phyloP scores from a whole-genome alignment of 2,888 invertebrate genomes.

The Octodonta nipae region DNA sequence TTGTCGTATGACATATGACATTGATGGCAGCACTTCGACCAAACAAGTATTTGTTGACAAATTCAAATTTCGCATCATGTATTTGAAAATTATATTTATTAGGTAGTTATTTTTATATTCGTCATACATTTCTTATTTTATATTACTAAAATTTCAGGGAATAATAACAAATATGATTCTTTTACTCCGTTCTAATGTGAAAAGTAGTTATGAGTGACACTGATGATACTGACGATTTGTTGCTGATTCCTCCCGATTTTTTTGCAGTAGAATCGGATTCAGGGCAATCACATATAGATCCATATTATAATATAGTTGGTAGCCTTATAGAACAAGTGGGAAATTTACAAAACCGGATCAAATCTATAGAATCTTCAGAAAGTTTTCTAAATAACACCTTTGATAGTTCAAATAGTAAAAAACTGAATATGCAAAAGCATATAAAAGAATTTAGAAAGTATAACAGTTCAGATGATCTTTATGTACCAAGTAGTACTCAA shows the following conservation, averaged over 20 bases:
- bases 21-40: no score
- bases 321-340: slow-evolving; percentile 50
- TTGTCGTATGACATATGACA: no score
- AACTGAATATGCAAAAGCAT: slow-evolving; percentile 11
- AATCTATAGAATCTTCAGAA: slow-evolving; percentile 36
- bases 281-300: slow-evolving; percentile 29
- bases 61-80: no score
- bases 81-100: no score
- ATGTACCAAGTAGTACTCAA: slow-evolving; percentile 13
- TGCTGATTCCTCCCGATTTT: slow-evolving; percentile 67
- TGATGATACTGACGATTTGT: slow-evolving; percentile 71
- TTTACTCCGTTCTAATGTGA: no score
- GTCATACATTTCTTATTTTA: no score
- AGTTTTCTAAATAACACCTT: slow-evolving; percentile 21
- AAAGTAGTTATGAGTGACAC: slow-evolving; percentile 56
- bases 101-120: no score
- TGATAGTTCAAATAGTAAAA: slow-evolving; percentile 14
- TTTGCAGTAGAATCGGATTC: slow-evolving; percentile 45
- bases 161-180: no score
- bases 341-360: slow-evolving; percentile 40
- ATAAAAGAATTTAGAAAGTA: slow-evolving; percentile 19
- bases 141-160: no score
- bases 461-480: slow-evolving; percentile 24
- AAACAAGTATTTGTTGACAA: no score
- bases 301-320: slow-evolving; percentile 43